phyloP scores from a whole-genome alignment of 2,888 invertebrate species.

The Dioctria linearis region DNA sequence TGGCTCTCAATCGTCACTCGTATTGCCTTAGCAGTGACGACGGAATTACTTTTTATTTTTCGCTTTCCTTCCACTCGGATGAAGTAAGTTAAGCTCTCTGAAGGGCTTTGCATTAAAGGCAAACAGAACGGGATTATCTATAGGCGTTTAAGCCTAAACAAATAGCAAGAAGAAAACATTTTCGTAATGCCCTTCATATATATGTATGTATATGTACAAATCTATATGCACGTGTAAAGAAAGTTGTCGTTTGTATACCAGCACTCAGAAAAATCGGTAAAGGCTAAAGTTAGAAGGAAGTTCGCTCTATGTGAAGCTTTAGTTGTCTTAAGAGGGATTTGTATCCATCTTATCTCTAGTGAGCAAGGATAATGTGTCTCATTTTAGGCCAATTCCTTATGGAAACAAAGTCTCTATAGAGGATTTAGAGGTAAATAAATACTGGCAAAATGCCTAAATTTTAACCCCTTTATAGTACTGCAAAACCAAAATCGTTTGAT shows the following conservation, averaged over 20 bases:
- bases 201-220: too few species aligned
- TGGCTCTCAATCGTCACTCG: not conserved
- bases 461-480: too few species aligned
- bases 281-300: slow-evolving; percentile 39
- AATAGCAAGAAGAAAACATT: slow-evolving; percentile 55
- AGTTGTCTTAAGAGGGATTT: slow-evolving; percentile 57
- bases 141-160: slow-evolving; percentile 57
- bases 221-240: not conserved
- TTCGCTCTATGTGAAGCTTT: slow-evolving; percentile 54
- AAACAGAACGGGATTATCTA: slow-evolving; percentile 56
- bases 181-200: slow-evolving; percentile 18
- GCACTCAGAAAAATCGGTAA: slow-evolving; percentile 20
- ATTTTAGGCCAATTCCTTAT: slow-evolving; percentile 51
- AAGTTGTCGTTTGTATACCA: slow-evolving; percentile 24
- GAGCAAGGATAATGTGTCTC: slow-evolving; percentile 56
- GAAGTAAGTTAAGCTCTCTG: slow-evolving; percentile 52
- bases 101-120: slow-evolving; percentile 51
- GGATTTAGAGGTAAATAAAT: too few species aligned
- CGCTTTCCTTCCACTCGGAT: slow-evolving; percentile 14
- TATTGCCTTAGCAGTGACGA: slow-evolving; percentile 1
- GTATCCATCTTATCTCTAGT: slow-evolving; percentile 56
- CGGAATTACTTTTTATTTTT: slow-evolving; percentile 7
- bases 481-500: too few species aligned
- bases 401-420: not conserved
- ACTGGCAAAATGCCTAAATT: too few species aligned